phyloP scores from a whole-genome alignment of 2,797 vertebrate genomes.

The Passerculus sandwichensis region DNA sequence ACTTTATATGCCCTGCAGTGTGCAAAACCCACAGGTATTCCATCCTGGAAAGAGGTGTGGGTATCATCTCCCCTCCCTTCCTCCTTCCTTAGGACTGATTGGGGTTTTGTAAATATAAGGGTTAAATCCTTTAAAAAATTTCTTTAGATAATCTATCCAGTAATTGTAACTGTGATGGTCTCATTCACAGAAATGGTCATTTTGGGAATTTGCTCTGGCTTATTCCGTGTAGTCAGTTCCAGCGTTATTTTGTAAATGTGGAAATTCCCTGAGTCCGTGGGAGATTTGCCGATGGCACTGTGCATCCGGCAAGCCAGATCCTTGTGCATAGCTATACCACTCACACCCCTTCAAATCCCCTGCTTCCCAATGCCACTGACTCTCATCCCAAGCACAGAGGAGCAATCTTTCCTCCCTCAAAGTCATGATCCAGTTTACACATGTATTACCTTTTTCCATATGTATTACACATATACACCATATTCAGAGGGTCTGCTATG shows the following conservation, averaged over 20 bases:
- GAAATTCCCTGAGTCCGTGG: background rate
- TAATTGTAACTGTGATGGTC: background rate
- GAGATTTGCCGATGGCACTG: background rate
- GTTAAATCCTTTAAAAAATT: background rate
- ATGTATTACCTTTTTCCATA: background rate
- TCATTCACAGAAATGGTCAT: background rate
- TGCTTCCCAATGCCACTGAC: background rate
- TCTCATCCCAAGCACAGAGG: background rate
- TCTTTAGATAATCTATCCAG: background rate
- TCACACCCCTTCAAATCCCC: background rate
- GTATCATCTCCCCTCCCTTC: background rate
- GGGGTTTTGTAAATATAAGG: background rate
- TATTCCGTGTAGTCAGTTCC: background rate
- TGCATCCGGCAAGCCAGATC: background rate
- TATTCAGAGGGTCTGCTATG: background rate
- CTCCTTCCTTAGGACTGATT: background rate
- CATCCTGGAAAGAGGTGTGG: background rate
- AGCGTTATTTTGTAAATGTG: background rate
- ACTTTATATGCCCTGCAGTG: background rate
- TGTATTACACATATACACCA: background rate
- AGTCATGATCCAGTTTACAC: background rate
- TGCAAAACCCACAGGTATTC: background rate
- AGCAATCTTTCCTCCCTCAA: background rate
- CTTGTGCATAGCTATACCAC: fast-evolving
- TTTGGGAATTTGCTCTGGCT: background rate